Base-by-base conservation (phyloP, 2,888 invertebrate species). In the Branchellion lobata region DNA sequence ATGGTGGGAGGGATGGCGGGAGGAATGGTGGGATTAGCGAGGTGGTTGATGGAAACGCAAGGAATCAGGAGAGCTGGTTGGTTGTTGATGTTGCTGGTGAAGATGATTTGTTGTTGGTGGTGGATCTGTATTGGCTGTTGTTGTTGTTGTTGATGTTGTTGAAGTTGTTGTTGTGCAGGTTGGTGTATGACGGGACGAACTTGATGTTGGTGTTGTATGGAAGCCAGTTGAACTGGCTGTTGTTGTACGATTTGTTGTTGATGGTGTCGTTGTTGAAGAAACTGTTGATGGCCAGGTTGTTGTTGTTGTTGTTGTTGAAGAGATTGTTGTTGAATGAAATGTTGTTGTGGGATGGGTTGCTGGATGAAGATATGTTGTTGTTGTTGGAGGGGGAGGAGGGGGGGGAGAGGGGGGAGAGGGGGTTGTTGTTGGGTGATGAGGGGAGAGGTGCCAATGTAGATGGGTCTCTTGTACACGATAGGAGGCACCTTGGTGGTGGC, bases 381-480 rank as follows among this genome's bases (percentile, higher is more conserved):
- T 53, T 21, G 29, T n/a, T 3, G n/a, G 29, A 27, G 47, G 24
- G 24, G 53, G 33, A 31, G 57, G 40, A 31, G 33, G 47, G 75
- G 8, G 75, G 53, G 8, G 5, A 14, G 40, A 40, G 40, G 40
- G 40, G 14, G 14, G 73, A 53, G 53, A 53, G 27, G 14, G 69
- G 69, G 33, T 69, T 14, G 29, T 8, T 29, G 14, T 5, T 24
- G 69, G 31, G 18, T 69, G 31, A 69, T 36, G 57, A 83, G 81
- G 1, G 81, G 82, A 21, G 82, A 81, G 1, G 83, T 84, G 75
- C 83, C 84, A 31, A 83, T 83, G 80, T 83, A 83, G 76, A 83
- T 74, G 68, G 82, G 81, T 68, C 82, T 83, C 24, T 65, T 80
- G 71, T 79, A 81, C 27, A 71, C 47, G 57, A 83, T 79, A 1